Evolutionary conservation across 2,888 invertebrate genomes (phyloP).

Genomic region (Sarcophaga carnaria): DNA sequence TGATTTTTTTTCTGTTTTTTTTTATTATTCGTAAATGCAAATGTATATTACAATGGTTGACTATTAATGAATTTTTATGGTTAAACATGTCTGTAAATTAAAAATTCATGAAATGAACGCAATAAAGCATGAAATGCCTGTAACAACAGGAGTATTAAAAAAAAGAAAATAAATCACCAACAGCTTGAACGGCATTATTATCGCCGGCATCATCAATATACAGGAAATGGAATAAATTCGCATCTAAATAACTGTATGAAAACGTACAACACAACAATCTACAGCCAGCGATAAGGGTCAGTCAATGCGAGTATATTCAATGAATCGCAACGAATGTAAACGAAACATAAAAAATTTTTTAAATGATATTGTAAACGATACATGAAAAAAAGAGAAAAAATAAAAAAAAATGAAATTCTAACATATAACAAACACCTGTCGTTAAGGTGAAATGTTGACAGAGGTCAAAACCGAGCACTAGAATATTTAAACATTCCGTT

Average conservation of each 20-base stretch:
- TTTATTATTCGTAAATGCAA: conserved; percentile 5
- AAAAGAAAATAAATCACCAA: not conserved
- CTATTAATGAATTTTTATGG: conserved; percentile 41
- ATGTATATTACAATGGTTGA: not conserved
- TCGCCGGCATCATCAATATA: conserved; percentile 34
- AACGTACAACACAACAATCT: conserved; percentile 1
- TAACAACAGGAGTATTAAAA: not conserved
- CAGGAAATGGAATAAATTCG: conserved; percentile 44
- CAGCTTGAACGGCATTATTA: conserved; percentile 20
- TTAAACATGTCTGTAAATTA: conserved; percentile 51
- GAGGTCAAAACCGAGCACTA: conserved; percentile 26
- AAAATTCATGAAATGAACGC: conserved; percentile 45
- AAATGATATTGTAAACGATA: conserved; percentile 13
- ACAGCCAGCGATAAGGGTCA: conserved; percentile 12
- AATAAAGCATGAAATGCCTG: conserved; percentile 1
- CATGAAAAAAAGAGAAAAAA: not conserved
- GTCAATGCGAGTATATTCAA: conserved; percentile 12
- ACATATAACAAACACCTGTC: not conserved
- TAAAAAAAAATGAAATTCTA: no score
- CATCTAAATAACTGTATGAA: conserved; percentile 13
- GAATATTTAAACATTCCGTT: not conserved
- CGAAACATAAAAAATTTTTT: not conserved
- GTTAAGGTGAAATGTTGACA: conserved; percentile 19
- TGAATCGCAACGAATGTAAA: conserved; percentile 39
- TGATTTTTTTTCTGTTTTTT: not conserved